Base-by-base conservation (phyloP, 2,113 vertebrate species). In the Pheucticus melanocephalus region DNA sequence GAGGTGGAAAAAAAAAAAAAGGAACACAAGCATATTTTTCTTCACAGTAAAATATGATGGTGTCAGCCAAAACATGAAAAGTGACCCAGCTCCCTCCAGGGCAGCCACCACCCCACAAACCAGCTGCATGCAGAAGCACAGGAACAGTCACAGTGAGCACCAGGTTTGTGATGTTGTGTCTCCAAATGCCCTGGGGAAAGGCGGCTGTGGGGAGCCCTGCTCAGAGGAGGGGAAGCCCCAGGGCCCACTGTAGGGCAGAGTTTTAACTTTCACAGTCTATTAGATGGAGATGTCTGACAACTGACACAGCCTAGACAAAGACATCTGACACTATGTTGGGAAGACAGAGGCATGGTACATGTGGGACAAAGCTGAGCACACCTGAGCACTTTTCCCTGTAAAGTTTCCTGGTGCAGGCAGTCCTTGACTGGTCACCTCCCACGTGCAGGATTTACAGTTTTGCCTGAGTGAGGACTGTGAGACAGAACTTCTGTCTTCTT, bases 241-340 rank as follows among this genome's bases (percentile, higher is more conserved):
- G 64, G 33, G 18, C 23, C 22, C 0, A 0, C 21, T 1, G 0
- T 35, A 25, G 6, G 27, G 9, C 45, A 75, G n/a, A 72, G 11
- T 23, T 68, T 59, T 0, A 25, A 25, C 30, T 2, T 8, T 10
- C 12, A 59, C 7, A 40, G 33, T 35, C 40, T 39, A 30, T 47
- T 40, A 53, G 57, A 21, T 31, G 28, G 70, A 33, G 24, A 25
- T 0, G 0, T 39, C 40, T 84, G 61, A 45, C 45, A 54, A 16
- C 42, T 1, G 7, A 19, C 6, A 50, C 21, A 59, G 47, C 47
- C 66, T 48, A 69, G 75, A 37, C 40, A 28, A 65, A 24, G 30
- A 30, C 0, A 0, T 37, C 31, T 78, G 53, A 50, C 37, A 22
- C 31, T 1, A 0, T 35, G 5, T 33, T 35, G 72, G 69, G 61